A percentile compares a stretch with the other conserved stretches of the same genome.
These are phyloP conservation scores for Heteropelma amictum DNA, from an alignment of 2,888 invertebrate genomes.

Conservation along the genomic window DNA sequence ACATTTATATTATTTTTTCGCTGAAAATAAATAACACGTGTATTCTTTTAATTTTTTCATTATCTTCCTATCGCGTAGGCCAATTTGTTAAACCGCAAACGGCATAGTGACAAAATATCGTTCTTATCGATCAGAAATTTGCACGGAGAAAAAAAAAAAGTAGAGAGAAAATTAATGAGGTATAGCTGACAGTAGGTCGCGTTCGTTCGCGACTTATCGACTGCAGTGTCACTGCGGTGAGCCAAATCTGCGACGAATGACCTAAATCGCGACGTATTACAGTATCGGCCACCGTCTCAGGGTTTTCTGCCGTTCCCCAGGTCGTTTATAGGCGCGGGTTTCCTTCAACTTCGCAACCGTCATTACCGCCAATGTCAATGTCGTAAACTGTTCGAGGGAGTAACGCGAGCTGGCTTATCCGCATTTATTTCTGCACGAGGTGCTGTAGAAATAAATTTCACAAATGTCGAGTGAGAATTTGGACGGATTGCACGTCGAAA, in stretches of 20 bases:
- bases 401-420: no score
- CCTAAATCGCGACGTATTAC: constrained; percentile 16
- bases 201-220: constrained; percentile 7
- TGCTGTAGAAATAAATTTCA: no score
- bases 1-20: no score
- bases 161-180: constrained; percentile 20
- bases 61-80: no score
- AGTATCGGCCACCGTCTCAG: constrained; percentile 2
- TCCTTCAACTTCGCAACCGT: not conserved
- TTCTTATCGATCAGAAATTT: not conserved
- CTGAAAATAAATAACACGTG: no score
- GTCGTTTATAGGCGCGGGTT: not conserved
- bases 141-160: not conserved
- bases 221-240: constrained; percentile 27
- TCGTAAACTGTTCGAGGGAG: no score
- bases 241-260: constrained; percentile 28
- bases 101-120: not conserved
- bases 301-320: not conserved
- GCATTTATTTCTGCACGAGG: no score
- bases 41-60: no score
- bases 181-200: constrained; percentile 31
- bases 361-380: no score
- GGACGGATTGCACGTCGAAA: no score
- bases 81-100: no score
- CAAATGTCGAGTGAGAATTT: no score